Percentiles rank a stretch among this genome's conserved stretches.
phyloP scores from a whole-genome alignment of 1,140 invertebrate species.

The Neocloeon triangulifer region DNA sequence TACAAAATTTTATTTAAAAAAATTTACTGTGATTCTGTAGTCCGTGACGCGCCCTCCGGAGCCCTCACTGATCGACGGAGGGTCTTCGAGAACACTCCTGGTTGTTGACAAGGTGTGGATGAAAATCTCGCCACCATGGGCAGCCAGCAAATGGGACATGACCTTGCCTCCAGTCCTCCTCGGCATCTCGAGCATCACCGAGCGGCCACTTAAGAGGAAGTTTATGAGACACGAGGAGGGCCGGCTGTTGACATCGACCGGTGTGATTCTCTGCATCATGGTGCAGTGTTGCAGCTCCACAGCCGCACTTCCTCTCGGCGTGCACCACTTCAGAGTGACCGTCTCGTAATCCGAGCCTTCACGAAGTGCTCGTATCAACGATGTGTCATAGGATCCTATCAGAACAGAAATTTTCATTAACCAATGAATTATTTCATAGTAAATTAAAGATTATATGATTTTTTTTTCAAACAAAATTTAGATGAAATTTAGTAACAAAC shows the following conservation, averaged over 20 bases:
- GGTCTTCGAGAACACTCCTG: conserved; percentile 78
- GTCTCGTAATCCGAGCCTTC: conserved; percentile 45
- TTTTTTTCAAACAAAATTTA: not conserved
- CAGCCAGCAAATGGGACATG: conserved; percentile 77
- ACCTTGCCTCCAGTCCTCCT: conserved; percentile 67
- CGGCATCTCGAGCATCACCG: conserved; percentile 88
- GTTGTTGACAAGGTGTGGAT: conserved; percentile 74
- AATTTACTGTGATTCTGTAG: conserved; percentile 49
- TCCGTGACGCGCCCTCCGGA: conserved; percentile 81
- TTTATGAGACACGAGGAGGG: conserved; percentile 92
- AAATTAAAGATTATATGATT: conserved; percentile 16
- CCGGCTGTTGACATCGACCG: conserved; percentile 82
- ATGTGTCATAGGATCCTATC: too few species aligned
- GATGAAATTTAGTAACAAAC: not conserved
- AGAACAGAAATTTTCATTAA: too few species aligned
- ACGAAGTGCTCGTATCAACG: conserved; percentile 19
- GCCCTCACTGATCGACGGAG: conserved; percentile 84
- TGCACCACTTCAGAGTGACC: conserved; percentile 88
- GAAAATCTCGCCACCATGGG: conserved; percentile 90
- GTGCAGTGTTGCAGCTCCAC: conserved; percentile 56
- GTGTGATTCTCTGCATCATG: conserved; percentile 72
- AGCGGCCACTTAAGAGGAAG: conserved; percentile 78
- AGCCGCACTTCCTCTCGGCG: conserved; percentile 61
- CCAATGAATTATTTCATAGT: conserved; percentile 13
- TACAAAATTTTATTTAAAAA: too few species aligned